Evolutionary conservation across 2,113 vertebrate species (phyloP).

Genomic region (Actenoides lindsayi): DNA sequence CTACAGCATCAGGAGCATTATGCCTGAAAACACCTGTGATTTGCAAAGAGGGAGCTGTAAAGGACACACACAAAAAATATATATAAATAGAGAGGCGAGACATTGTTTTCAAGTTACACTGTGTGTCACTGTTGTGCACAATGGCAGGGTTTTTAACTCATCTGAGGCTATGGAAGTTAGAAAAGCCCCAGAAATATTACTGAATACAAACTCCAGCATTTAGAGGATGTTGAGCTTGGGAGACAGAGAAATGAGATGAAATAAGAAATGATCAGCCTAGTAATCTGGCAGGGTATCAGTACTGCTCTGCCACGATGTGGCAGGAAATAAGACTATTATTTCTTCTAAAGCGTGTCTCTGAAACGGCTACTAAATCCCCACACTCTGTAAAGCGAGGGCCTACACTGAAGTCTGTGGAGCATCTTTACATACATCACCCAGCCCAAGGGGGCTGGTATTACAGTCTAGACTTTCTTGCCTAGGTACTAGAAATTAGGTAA

Average conservation of each 20-base stretch:
- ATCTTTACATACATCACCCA: neutral
- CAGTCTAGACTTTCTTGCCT: neutral
- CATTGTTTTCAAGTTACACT: slow-evolving; percentile 60
- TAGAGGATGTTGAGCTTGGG: neutral
- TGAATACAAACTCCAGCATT: slow-evolving; percentile 8
- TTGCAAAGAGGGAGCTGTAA: slow-evolving; percentile 71
- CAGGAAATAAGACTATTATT: neutral
- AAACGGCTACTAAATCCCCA: neutral
- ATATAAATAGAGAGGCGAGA: slow-evolving; percentile 51
- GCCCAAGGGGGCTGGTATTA: neutral
- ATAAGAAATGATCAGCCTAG: neutral
- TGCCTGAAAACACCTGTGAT: slow-evolving; percentile 88
- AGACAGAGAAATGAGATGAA: neutral
- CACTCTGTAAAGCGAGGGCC: accelerated
- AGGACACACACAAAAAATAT: slow-evolving; percentile 26
- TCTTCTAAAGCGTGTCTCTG: neutral
- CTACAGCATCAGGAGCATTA: slow-evolving; percentile 70
- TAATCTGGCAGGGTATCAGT: neutral
- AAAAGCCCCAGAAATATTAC: slow-evolving; percentile 8
- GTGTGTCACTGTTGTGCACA: slow-evolving; percentile 65
- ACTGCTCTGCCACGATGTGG: accelerated
- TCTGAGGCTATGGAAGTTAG: neutral
- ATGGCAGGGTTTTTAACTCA: slow-evolving; percentile 45
- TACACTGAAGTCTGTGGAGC: neutral
- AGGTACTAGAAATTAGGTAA: neutral